Evolutionary conservation across 2,888 invertebrate genomes (phyloP).

Genomic region (Cyclophora punctaria): DNA sequence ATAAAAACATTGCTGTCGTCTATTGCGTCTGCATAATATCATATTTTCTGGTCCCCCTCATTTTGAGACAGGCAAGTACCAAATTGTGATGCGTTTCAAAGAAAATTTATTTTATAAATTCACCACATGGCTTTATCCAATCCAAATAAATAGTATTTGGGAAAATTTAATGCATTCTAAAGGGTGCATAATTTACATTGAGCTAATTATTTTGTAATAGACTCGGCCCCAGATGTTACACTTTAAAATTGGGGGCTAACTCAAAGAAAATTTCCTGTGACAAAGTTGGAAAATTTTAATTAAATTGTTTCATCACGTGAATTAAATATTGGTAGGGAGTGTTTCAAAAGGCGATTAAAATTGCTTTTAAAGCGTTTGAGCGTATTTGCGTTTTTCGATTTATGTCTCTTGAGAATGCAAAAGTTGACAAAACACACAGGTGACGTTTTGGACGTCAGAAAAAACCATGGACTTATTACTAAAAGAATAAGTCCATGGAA

Average conservation of each 20-base stretch:
- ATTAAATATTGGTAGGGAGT: slow-evolving; percentile 32
- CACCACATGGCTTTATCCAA: slow-evolving; percentile 60
- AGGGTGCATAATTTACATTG: slow-evolving; percentile 72
- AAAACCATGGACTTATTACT: too few relatives aligned
- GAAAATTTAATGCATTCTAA: slow-evolving; percentile 66
- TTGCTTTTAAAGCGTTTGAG: too few relatives aligned
- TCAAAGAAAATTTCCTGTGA: slow-evolving; percentile 48
- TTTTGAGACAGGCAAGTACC: slow-evolving; percentile 25
- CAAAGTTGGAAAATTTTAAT: slow-evolving; percentile 52
- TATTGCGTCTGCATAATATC: slow-evolving; percentile 39
- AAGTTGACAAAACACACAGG: too few relatives aligned
- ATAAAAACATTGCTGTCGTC: slow-evolving; percentile 27
- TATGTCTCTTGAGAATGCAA: too few relatives aligned
- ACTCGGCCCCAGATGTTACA: slow-evolving; percentile 60
- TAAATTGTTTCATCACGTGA: slow-evolving; percentile 41
- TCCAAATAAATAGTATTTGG: slow-evolving; percentile 58
- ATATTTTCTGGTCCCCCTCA: slow-evolving; percentile 36
- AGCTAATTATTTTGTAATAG: slow-evolving; percentile 71
- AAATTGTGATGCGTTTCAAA: slow-evolving; percentile 37
- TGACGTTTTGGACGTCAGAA: too few relatives aligned
- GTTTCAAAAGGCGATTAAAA: slow-evolving; percentile 5
- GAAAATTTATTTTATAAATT: slow-evolving; percentile 57
- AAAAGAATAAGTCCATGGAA: too few relatives aligned
- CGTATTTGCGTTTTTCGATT: too few relatives aligned
- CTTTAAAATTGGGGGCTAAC: slow-evolving; percentile 43